Percentiles rank a stretch among this genome's conserved stretches.
Conservation (phyloP, 2,113 vertebrate species). For the Stercorarius parasiticus region DNA sequence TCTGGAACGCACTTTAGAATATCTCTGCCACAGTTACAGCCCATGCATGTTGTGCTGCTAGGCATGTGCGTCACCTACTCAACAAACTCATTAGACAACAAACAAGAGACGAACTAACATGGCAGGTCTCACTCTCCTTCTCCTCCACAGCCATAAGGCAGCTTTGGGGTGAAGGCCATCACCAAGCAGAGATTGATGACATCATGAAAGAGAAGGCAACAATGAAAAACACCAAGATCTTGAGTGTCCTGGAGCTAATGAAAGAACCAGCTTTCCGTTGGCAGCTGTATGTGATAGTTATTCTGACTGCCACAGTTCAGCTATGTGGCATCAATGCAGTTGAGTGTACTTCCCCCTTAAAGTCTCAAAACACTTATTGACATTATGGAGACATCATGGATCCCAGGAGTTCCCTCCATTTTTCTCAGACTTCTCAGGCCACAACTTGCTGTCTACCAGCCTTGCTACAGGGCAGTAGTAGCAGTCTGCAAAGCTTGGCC, state of each 20-base stretch:
- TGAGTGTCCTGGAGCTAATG: conserved; percentile 78
- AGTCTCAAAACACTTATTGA: neutral
- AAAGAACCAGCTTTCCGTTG: conserved; percentile 74
- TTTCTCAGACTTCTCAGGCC: neutral
- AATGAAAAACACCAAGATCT: conserved; percentile 61
- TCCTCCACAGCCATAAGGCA: conserved; percentile 75
- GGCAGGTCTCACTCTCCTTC: conserved; percentile 23
- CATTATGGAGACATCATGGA: neutral
- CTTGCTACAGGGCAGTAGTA: neutral
- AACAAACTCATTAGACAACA: neutral
- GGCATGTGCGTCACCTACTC: neutral
- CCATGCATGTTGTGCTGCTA: neutral
- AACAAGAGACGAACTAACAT: neutral
- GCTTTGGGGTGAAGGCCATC: conserved; percentile 80
- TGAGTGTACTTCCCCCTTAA: conserved; percentile 32
- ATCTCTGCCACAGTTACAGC: neutral
- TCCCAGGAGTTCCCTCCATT: neutral
- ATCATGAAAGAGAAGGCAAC: conserved; percentile 79
- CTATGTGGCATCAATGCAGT: conserved; percentile 85
- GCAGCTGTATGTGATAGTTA: conserved; percentile 76
- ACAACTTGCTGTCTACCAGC: neutral
- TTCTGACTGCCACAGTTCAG: conserved; percentile 73
- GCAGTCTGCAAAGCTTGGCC: neutral
- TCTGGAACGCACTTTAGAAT: neutral
- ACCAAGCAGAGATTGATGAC: conserved; percentile 78